phyloP scores from a whole-genome alignment of 2,888 invertebrate genomes.

The Aleiodes leptofemur region DNA sequence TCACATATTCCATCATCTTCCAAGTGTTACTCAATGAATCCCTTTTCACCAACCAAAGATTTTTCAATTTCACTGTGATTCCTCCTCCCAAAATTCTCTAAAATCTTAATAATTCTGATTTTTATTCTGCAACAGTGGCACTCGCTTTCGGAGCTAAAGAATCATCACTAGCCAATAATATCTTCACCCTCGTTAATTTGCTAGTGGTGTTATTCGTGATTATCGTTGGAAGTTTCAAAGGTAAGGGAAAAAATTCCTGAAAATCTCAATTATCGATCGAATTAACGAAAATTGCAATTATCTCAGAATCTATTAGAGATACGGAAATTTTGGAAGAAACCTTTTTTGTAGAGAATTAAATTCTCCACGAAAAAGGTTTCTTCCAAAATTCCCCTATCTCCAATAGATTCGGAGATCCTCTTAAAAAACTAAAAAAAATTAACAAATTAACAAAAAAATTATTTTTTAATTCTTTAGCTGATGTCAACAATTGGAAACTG shows the following conservation, averaged over 20 bases:
- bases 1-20: too few species aligned
- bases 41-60: too few species aligned
- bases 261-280: not conserved
- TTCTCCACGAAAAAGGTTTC: too few species aligned
- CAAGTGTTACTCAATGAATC: too few species aligned
- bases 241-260: conserved; percentile 72
- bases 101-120: not conserved
- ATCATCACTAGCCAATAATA: conserved; percentile 89
- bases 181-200: conserved; percentile 90
- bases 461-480: conserved; percentile 54
- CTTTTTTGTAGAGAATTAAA: too few species aligned
- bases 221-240: conserved; percentile 85
- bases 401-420: too few species aligned
- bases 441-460: not conserved
- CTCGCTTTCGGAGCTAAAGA: conserved; percentile 91
- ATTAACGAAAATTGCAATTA: not conserved
- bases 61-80: too few species aligned
- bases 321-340: too few species aligned
- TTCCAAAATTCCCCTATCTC: too few species aligned
- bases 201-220: conserved; percentile 89
- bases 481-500: conserved; percentile 66
- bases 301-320: too few species aligned
- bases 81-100: not conserved
- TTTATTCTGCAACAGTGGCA: conserved; percentile 76
- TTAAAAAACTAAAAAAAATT: too few species aligned